phyloP scores from a whole-genome alignment of 2,888 invertebrate genomes.

The Thumatha senex region DNA sequence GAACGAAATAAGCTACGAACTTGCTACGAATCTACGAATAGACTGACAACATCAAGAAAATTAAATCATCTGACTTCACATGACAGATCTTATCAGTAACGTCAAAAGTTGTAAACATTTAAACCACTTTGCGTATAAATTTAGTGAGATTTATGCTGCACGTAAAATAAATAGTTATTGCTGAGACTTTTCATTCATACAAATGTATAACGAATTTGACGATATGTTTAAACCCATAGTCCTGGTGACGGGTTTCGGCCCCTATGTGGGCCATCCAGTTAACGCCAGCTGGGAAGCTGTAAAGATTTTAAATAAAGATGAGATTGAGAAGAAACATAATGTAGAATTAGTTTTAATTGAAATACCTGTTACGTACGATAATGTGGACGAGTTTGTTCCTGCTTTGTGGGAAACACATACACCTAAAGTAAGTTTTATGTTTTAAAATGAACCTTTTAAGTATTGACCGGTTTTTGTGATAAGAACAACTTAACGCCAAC shows the following conservation, averaged over 20 bases:
- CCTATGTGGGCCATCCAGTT: constrained; percentile 86
- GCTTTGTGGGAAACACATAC: constrained; percentile 87
- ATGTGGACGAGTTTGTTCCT: constrained; percentile 86
- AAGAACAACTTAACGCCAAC: too few relatives aligned
- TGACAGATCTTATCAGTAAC: constrained; percentile 2
- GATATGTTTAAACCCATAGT: constrained; percentile 67
- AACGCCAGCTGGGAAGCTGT: constrained; percentile 95
- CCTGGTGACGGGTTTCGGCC: constrained; percentile 91
- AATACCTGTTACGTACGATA: constrained; percentile 88
- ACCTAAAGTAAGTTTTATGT: constrained; percentile 84
- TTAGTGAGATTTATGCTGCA: too few relatives aligned
- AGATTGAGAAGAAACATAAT: constrained; percentile 73
- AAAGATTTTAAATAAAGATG: constrained; percentile 81
- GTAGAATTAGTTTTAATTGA: constrained; percentile 77
- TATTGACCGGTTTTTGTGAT: not conserved
- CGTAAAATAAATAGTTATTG: not conserved
- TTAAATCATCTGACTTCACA: constrained; percentile 13
- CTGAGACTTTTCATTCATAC: not conserved
- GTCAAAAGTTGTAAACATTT: constrained; percentile 2
- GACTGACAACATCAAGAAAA: constrained; percentile 6
- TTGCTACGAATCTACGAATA: too few relatives aligned
- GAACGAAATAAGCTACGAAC: too few relatives aligned
- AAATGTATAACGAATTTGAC: constrained; percentile 54
- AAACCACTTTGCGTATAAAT: not conserved
- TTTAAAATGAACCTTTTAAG: not conserved